Evolutionary conservation across 1,140 invertebrate genomes (phyloP).

Genomic region (Temnothorax nylanderi): DNA sequence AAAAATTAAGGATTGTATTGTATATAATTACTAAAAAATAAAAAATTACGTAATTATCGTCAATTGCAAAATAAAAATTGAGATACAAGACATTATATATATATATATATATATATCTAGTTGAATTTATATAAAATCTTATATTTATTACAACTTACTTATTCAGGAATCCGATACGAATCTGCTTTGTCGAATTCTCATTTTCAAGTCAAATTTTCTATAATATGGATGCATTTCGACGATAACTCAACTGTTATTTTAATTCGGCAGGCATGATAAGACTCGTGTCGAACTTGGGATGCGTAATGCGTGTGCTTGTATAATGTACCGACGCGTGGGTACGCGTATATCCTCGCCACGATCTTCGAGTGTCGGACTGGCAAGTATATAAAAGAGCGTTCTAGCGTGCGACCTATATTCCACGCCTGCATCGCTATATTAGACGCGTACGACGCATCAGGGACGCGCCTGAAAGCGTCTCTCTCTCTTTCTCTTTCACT

Average conservation of each 20-base stretch:
- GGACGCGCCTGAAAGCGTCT: conserved; percentile 63
- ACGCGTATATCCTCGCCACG: conserved; percentile 48
- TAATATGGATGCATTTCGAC: neutral
- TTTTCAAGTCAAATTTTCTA: neutral
- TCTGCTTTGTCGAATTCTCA: neutral
- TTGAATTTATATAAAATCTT: neutral
- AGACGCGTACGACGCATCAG: conserved; percentile 73
- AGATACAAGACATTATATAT: neutral
- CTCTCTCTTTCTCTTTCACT: neutral
- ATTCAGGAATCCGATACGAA: neutral
- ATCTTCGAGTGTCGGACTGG: conserved; percentile 59
- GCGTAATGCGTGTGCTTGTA: conserved; percentile 53
- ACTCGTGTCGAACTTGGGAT: conserved; percentile 51
- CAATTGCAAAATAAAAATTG: neutral
- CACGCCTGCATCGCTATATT: conserved; percentile 77
- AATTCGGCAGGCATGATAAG: conserved; percentile 1
- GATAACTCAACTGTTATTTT: conserved; percentile 2
- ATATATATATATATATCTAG: too few relatives aligned
- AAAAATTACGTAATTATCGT: neutral
- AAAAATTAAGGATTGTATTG: neutral
- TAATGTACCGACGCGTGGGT: conserved; percentile 41
- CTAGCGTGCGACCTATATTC: conserved; percentile 79
- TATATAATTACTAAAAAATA: neutral
- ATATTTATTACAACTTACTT: neutral
- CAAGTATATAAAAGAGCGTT: conserved; percentile 72